These are phyloP conservation scores for Drosophila willistoni DNA, from an alignment of 1,140 invertebrate species.

Conservation along the genomic window DNA sequence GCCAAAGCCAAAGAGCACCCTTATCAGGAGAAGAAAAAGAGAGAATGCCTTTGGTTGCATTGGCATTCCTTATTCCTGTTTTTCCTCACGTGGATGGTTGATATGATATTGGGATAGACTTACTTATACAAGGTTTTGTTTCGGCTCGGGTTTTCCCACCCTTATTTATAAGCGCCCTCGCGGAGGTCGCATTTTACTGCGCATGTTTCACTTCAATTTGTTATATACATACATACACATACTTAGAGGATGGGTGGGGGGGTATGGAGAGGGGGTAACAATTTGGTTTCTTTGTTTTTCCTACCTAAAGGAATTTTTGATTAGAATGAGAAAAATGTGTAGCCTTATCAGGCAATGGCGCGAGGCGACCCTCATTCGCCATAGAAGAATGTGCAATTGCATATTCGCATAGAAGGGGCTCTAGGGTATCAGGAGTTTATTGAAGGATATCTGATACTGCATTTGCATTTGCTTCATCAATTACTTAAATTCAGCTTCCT, in stretches of 20 bases:
- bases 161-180: conserved; percentile 25
- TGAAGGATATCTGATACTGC: not conserved
- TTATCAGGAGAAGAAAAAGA: conserved; percentile 43
- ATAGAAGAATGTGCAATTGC: conserved; percentile 43
- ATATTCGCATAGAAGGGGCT: too few relatives aligned
- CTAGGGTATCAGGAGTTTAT: not conserved
- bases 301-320: conserved; percentile 73
- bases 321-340: conserved; percentile 57
- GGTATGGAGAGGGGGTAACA: conserved; percentile 9
- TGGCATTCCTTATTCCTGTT: conserved; percentile 13
- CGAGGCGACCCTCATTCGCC: not conserved
- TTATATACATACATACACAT: not conserved
- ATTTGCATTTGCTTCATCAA: not conserved
- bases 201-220: conserved; percentile 65
- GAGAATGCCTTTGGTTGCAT: conserved; percentile 3
- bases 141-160: conserved; percentile 16
- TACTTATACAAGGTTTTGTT: not conserved
- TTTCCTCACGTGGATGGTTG: not conserved
- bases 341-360: conserved; percentile 26
- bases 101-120: conserved; percentile 21
- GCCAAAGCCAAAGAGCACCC: conserved; percentile 12
- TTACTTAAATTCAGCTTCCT: not conserved
- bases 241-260: not conserved
- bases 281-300: conserved; percentile 40
- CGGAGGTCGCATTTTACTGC: conserved; percentile 44